Conservation (phyloP, 2,113 vertebrate species). For the Vimba vimba region DNA sequence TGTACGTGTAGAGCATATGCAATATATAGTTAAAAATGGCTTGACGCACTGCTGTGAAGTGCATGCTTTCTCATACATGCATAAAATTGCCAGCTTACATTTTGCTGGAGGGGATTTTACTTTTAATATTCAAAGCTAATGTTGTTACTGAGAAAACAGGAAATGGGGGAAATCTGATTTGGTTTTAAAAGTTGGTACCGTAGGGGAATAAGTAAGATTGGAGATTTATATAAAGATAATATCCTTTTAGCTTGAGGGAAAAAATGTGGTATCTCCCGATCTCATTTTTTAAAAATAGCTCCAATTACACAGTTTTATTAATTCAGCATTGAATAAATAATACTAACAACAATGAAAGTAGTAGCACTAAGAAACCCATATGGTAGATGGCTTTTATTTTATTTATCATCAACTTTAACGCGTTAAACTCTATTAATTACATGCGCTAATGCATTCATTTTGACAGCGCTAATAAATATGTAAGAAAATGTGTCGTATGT, state of each 20-base stretch:
- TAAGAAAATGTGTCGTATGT: too few relatives aligned
- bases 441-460: too few relatives aligned
- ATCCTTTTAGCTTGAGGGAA: background rate
- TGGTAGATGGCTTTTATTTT: background rate
- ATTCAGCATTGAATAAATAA: background rate
- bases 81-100: background rate
- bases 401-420: background rate
- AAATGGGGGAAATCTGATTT: background rate
- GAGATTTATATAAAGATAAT: background rate
- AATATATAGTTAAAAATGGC: background rate
- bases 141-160: background rate
- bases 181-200: background rate
- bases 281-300: too few relatives aligned
- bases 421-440: too few relatives aligned
- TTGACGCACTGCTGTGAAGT: background rate
- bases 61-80: background rate
- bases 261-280: background rate
- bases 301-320: background rate
- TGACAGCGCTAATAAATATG: too few relatives aligned
- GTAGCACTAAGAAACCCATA: background rate
- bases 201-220: background rate
- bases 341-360: background rate
- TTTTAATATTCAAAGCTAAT: conserved; percentile 11
- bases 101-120: background rate
- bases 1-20: background rate